Conservation (phyloP, 1,140 invertebrate genomes). For the Druon quercuslanigerum region DNA sequence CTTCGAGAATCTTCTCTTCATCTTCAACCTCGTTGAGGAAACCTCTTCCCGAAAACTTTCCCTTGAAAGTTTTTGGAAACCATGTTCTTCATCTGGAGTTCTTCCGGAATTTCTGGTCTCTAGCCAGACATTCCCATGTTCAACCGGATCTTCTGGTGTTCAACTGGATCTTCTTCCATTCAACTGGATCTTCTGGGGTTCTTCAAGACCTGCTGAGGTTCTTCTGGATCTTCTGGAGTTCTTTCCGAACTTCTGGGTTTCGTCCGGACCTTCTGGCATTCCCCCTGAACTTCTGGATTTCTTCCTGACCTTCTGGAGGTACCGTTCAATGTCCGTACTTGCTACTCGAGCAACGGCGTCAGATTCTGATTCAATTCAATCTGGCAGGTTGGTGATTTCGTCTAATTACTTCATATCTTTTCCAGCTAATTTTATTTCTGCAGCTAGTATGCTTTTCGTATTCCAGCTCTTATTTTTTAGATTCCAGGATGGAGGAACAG, state of each 20-base stretch:
- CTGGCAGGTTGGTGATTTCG: slow-evolving; percentile 52
- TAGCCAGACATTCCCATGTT: background rate
- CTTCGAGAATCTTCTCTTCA: no score
- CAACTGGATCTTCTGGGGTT: background rate
- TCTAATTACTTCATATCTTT: slow-evolving; percentile 28
- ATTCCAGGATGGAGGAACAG: background rate
- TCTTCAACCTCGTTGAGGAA: no score
- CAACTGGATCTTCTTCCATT: background rate
- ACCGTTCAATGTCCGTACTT: slow-evolving; percentile 39
- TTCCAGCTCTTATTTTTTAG: background rate
- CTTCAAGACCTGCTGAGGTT: background rate
- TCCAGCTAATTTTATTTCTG: slow-evolving; percentile 26
- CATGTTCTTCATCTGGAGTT: background rate
- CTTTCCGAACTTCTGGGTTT: background rate
- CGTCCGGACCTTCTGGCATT: background rate
- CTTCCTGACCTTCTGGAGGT: slow-evolving; percentile 31
- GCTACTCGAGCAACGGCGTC: slow-evolving; percentile 37
- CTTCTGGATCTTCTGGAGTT: background rate
- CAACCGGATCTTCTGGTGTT: background rate
- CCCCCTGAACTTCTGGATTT: background rate
- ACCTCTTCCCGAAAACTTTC: no score
- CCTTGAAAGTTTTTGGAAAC: background rate
- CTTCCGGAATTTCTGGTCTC: background rate
- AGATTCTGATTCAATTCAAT: slow-evolving; percentile 38
- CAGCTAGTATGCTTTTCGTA: background rate